Base-by-base conservation (phyloP, 2,797 vertebrate genomes). In the Champsocephalus gunnari region DNA sequence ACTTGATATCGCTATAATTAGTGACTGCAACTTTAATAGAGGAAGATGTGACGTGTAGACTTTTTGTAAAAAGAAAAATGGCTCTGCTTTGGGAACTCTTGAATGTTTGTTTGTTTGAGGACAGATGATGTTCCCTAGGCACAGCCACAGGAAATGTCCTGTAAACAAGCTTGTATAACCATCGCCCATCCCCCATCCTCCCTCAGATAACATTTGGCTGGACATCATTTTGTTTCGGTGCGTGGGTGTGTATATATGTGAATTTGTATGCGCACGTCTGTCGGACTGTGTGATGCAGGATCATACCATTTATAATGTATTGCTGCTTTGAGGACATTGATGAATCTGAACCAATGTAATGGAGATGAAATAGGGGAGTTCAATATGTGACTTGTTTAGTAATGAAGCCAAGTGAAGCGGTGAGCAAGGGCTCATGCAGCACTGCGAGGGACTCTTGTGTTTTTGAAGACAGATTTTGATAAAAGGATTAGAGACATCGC, bases 161-260 rank as follows among this genome's bases (percentile, higher is more conserved):
- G 91, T 94, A 94, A 94, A 94, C 92, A 94, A 66, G 83, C 88
- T 93, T 92, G 89, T 91, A 70, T 91, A 93, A 92, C 87, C 89
- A 87, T 86, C 89, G 86, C 86, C 90, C 89, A 88, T 86, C 90
- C 87, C 86, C 90, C 89, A 83, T 91, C 87, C 89, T 87, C 83
- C 79, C 79, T 83, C 88, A 85, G 89, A 93, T 92, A 89, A 79
- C 83, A 69, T 87, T 93, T 81, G 79, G 85, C 82, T 48, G 83
- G 82, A 85, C 87, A 85, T 90, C 71, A 82, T 77, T 79, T 59
- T 82, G 85, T 65, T 59, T 63, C 45, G 9, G 53, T 68, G 79
- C 82, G 82, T 86, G 75, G 72, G 66, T 83, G 79, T 72, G 41
- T 72, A 53, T 73, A 57, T 57, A 49, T 73, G 59, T 66, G 75